These are phyloP conservation scores for Morinoia aosen DNA, from an alignment of 2,888 invertebrate genomes.

Conservation along the genomic window DNA sequence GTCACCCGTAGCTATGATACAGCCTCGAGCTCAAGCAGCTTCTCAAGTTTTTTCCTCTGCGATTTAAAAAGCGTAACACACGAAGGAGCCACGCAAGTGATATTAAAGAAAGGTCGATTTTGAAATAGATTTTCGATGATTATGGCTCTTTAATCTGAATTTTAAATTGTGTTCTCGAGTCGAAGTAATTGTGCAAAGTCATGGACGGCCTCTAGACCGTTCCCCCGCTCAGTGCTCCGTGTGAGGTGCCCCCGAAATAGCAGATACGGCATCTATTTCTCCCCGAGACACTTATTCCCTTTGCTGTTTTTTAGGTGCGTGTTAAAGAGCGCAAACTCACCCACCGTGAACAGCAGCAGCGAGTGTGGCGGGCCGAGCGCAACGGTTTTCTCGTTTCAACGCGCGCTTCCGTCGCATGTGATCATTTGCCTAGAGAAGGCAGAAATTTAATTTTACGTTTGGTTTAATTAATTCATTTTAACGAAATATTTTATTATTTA, in stretches of 20 bases:
- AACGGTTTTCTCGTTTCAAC: not conserved
- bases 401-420: not conserved
- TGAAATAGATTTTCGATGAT: too few species aligned
- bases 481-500: too few species aligned
- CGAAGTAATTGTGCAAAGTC: not conserved
- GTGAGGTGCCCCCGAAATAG: slow-evolving; percentile 32
- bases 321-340: slow-evolving; percentile 35
- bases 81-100: too few species aligned
- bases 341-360: slow-evolving; percentile 8
- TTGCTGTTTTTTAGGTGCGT: slow-evolving; percentile 16
- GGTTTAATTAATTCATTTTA: too few species aligned
- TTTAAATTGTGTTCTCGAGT: too few species aligned
- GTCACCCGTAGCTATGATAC: too few species aligned
- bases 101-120: too few species aligned
- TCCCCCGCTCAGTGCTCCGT: not conserved
- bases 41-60: too few species aligned
- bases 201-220: not conserved
- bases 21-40: too few species aligned
- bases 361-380: not conserved
- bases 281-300: slow-evolving; percentile 36
- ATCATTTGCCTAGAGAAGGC: not conserved
- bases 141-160: too few species aligned
- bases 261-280: slow-evolving; percentile 48
- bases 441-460: not conserved
- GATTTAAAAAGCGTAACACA: too few species aligned